These are phyloP conservation scores for Andrena trimmerana DNA, from an alignment of 2,888 invertebrate genomes.

Conservation along the genomic window DNA sequence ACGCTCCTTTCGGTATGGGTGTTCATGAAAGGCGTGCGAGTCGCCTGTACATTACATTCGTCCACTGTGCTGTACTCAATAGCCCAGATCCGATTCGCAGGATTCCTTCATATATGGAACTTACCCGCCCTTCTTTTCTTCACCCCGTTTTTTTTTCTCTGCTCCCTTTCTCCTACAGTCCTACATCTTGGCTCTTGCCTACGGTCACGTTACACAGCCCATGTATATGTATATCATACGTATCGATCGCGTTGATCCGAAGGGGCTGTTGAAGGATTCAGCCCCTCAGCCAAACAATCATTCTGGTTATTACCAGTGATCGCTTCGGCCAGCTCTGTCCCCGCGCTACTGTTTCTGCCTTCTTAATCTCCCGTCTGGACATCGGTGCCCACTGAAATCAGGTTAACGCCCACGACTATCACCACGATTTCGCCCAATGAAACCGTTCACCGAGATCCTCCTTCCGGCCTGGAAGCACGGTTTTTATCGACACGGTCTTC, in stretches of 20 bases:
- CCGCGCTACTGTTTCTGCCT: conserved; percentile 17
- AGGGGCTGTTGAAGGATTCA: neutral
- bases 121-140: neutral
- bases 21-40: conserved; percentile 45
- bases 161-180: neutral
- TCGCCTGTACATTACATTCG: conserved; percentile 66
- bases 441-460: conserved; percentile 41
- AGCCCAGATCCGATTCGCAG: conserved; percentile 63
- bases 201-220: neutral
- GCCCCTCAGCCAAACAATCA: conserved; percentile 27
- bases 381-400: conserved; percentile 47
- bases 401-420: conserved; percentile 64
- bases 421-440: conserved; percentile 58
- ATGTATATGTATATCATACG: neutral
- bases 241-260: neutral
- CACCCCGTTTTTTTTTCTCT: neutral
- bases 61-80: conserved; percentile 55
- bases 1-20: conserved; percentile 50
- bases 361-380: conserved; percentile 22
- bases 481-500: conserved; percentile 34
- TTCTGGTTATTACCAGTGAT: conserved; percentile 38
- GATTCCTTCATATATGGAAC: conserved; percentile 56
- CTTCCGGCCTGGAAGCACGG: conserved; percentile 25
- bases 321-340: conserved; percentile 33
- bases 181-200: neutral